These are phyloP conservation scores for Aspidiotus rigidus DNA, from an alignment of 2,888 invertebrate genomes.

Conservation along the genomic window DNA sequence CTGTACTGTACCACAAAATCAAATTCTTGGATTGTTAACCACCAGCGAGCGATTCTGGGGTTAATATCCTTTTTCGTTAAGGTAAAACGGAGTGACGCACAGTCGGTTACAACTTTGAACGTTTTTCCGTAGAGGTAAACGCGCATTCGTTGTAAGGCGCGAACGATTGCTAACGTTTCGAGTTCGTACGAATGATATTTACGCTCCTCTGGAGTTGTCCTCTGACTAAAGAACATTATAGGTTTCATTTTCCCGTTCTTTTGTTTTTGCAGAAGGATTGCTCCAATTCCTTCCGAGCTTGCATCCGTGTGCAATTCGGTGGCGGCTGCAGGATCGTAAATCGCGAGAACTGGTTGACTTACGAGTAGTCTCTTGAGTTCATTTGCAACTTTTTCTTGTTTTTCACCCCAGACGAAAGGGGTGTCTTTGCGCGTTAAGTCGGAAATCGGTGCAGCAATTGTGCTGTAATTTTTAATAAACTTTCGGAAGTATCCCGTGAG, in stretches of 20 bases:
- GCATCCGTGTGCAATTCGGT: conserved; percentile 18
- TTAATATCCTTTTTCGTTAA: not conserved
- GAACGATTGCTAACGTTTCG: conserved; percentile 12
- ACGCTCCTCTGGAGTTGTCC: not conserved
- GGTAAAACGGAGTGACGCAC: not conserved
- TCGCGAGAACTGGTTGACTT: conserved; percentile 5
- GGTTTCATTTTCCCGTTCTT: not conserved
- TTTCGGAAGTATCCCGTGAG: conserved; percentile 17
- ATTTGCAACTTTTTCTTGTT: not conserved
- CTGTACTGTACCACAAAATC: too few species aligned
- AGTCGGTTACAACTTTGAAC: conserved; percentile 10
- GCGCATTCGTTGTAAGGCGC: conserved; percentile 3
- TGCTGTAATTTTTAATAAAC: conserved; percentile 18
- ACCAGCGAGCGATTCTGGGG: not conserved
- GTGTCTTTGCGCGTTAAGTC: not conserved
- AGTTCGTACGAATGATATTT: conserved; percentile 9
- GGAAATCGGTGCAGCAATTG: conserved; percentile 21
- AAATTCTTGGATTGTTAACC: too few species aligned
- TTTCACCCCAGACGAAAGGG: not conserved
- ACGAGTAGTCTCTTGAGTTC: conserved; percentile 13
- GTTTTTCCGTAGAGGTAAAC: not conserved
- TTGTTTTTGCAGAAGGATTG: conserved; percentile 10
- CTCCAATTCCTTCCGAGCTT: not conserved
- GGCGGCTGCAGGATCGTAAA: not conserved
- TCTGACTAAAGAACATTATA: conserved; percentile 7